Conservation (phyloP, 2,888 invertebrate species). For the Atethmia centrago region DNA sequence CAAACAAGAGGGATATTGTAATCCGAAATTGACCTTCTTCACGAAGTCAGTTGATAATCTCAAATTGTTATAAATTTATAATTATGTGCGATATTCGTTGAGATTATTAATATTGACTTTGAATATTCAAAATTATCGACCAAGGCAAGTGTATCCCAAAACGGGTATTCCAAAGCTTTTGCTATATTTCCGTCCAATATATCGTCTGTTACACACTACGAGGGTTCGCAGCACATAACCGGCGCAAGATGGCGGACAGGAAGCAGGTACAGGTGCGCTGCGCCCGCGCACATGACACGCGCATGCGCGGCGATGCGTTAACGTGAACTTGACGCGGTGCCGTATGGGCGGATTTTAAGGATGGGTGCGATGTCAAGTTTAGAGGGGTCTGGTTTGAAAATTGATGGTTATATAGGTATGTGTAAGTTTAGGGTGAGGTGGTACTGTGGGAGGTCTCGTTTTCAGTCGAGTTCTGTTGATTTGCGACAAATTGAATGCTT, state of each 20-base stretch:
- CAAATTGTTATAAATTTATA: neutral
- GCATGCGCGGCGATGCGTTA: constrained; percentile 80
- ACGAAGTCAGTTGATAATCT: neutral
- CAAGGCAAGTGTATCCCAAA: neutral
- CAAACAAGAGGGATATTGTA: neutral
- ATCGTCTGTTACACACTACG: neutral
- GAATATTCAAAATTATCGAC: neutral
- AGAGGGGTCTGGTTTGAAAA: constrained; percentile 1
- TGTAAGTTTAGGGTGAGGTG: neutral
- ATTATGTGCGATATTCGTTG: neutral
- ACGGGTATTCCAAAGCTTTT: neutral
- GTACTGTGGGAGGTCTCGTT: neutral
- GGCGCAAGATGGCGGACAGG: constrained; percentile 84
- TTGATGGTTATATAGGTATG: too few relatives aligned
- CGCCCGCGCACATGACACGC: constrained; percentile 74
- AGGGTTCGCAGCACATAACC: constrained; percentile 50
- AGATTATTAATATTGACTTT: neutral
- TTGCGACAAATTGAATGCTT: neutral
- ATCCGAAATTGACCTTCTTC: neutral
- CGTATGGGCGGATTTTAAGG: constrained; percentile 38
- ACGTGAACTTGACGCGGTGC: constrained; percentile 69
- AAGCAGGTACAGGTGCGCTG: constrained; percentile 83
- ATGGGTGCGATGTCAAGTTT: constrained; percentile 15
- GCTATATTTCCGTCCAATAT: neutral
- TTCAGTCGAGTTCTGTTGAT: neutral